phyloP scores from a whole-genome alignment of 2,797 vertebrate genomes.

The Champsocephalus esox region DNA sequence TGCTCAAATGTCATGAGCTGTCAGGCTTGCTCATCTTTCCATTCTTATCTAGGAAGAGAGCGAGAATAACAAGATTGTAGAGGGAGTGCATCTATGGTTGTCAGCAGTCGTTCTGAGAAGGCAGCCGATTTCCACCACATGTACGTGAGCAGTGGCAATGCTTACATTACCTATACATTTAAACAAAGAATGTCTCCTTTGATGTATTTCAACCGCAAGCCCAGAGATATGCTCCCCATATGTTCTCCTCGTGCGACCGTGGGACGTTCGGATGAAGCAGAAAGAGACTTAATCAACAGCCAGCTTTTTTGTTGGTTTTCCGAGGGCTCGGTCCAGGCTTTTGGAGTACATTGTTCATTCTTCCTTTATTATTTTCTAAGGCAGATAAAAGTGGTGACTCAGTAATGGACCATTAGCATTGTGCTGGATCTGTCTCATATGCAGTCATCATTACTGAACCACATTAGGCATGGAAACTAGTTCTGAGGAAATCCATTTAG shows the following conservation, averaged over 20 bases:
- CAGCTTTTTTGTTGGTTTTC: conserved; percentile 35
- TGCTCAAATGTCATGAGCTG: conserved; percentile 65
- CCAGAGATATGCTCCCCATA: not conserved
- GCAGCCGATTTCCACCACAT: conserved; percentile 21
- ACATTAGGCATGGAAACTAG: conserved; percentile 65
- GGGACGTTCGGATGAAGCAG: conserved; percentile 5
- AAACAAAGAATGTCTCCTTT: not conserved
- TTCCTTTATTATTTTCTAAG: conserved; percentile 29
- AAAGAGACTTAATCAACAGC: conserved; percentile 43
- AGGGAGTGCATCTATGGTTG: conserved; percentile 10
- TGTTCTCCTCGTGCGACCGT: not conserved
- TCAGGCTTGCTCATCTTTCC: conserved; percentile 60
- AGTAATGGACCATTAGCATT: conserved; percentile 70
- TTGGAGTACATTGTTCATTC: conserved; percentile 38
- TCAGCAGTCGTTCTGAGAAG: conserved; percentile 24
- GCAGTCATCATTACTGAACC: conserved; percentile 55
- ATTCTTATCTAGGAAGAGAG: conserved; percentile 49
- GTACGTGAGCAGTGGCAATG: conserved; percentile 4
- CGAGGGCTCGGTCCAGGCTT: conserved; percentile 22
- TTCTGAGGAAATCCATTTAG: conserved; percentile 57
- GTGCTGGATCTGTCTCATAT: conserved; percentile 55
- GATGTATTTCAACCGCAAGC: not conserved
- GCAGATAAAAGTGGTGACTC: conserved; percentile 57
- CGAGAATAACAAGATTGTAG: conserved; percentile 23
- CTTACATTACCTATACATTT: conserved; percentile 22